Conservation (phyloP, 2,797 vertebrate genomes). For the Allobates femoralis region DNA sequence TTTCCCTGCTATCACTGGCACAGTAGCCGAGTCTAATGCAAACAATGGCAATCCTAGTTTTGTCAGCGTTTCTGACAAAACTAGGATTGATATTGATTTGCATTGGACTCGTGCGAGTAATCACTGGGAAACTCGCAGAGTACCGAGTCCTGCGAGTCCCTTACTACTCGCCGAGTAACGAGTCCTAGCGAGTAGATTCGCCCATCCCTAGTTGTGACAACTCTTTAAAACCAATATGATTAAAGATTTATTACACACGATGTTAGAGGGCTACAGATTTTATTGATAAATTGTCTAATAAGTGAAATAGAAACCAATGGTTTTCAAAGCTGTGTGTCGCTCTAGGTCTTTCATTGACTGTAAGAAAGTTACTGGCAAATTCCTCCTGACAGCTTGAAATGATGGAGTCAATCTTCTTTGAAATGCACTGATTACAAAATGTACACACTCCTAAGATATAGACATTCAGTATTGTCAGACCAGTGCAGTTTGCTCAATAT, state of each 20-base stretch:
- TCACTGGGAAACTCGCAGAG: too few relatives aligned
- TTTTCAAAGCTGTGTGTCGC: background rate
- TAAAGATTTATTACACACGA: background rate
- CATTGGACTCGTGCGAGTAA: too few relatives aligned
- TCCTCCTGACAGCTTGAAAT: background rate
- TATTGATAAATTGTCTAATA: background rate
- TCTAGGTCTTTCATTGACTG: background rate
- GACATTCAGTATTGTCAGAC: background rate
- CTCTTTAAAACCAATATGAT: too few relatives aligned
- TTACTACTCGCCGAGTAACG: too few relatives aligned
- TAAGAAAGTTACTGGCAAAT: background rate
- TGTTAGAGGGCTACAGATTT: background rate
- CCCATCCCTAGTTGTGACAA: too few relatives aligned
- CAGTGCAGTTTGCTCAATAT: background rate
- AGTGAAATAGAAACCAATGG: background rate
- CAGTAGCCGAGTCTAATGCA: too few relatives aligned
- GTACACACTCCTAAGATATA: background rate
- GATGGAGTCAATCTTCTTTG: background rate
- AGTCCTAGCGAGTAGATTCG: too few relatives aligned
- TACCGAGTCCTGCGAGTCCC: too few relatives aligned
- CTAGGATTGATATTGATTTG: too few relatives aligned
- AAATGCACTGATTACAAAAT: background rate
- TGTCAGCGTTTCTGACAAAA: too few relatives aligned
- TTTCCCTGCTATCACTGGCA: too few relatives aligned
- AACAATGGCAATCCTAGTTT: too few relatives aligned